Percentiles rank a stretch among this genome's conserved stretches.
Evolutionary conservation across 1,140 invertebrate genomes (phyloP).

Genomic region (Zaprionus taronus): DNA sequence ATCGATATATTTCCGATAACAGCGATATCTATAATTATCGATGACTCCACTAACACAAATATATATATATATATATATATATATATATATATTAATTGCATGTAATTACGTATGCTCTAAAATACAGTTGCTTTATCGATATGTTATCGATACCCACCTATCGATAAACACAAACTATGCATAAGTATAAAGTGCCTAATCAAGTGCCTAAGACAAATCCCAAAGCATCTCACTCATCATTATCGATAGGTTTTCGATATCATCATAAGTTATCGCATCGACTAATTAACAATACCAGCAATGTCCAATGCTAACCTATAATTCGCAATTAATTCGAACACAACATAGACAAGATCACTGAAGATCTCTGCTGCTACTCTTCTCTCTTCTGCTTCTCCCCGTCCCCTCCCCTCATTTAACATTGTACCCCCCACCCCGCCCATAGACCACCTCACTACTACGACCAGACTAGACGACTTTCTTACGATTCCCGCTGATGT

Average conservation of each 20-base stretch:
- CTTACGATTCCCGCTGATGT: constrained; percentile 10
- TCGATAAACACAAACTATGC: neutral
- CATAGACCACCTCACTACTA: neutral
- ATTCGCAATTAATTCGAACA: neutral
- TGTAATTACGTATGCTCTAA: too few species aligned
- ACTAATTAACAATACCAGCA: neutral
- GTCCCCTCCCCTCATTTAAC: neutral
- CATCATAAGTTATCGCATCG: neutral
- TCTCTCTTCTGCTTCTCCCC: too few species aligned
- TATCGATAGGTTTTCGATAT: neutral
- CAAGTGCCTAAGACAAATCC: too few species aligned
- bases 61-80: neutral
- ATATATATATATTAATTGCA: neutral
- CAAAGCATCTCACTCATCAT: too few species aligned
- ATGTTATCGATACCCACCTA: neutral
- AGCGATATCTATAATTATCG: neutral
- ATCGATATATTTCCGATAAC: too few species aligned
- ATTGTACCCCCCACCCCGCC: neutral
- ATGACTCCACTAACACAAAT: neutral
- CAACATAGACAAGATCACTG: neutral
- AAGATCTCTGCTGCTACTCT: neutral
- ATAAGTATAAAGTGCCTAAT: too few species aligned
- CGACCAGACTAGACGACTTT: constrained; percentile 7
- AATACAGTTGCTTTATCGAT: too few species aligned
- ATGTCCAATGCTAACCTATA: neutral